Evolutionary conservation across 2,113 vertebrate species (phyloP), one percentile per base, ranked within the genome.

Genomic region (Nestor notabilis): DNA sequence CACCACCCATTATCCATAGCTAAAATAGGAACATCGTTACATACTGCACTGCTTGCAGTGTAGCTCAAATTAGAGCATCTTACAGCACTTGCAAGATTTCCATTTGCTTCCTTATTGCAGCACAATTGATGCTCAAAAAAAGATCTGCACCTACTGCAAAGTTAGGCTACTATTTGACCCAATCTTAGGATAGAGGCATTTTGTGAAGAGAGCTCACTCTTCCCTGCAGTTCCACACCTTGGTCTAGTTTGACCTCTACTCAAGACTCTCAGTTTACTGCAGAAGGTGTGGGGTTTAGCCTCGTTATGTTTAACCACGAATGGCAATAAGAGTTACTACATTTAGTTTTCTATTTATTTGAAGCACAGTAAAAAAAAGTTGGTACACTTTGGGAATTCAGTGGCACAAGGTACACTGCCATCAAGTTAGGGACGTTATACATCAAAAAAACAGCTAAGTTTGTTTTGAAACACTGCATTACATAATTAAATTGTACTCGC

Each of bases 401-500:
- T 99, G 99, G 99, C 99, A 99, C 98, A 99, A 99, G 93, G 97
- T 98, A 99, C 98, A 99, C 98, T 99, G 99, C 99, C 99, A 98
- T 99, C 98, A 98, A 98, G 98, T 98, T 97, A 98, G 97, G 98
- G 97, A 98, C 95, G 98, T 98, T 98, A 98, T 98, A 98, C 98
- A 98, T 98, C 98, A 98, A 93, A 98, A 98, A 98, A 98, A 96
- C 96, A 97, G 95, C 97, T 97, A 97, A 95, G 81, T 97, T 97
- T 97, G 78, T 90, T 98, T 97, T 96, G 96, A 97, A 98, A 98
- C 98, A 98, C 98, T 98, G 98, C 97, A 97, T 98, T 98, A 98
- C 98, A 98, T 98, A 98, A 98, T 98, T 97, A 97, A 96, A 89
- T 97, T 98, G 97, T 98, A 98, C 97, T 98, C 93, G 98, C 97